Base-by-base conservation (phyloP, 2,888 invertebrate genomes). In the Phalangium opilio region DNA sequence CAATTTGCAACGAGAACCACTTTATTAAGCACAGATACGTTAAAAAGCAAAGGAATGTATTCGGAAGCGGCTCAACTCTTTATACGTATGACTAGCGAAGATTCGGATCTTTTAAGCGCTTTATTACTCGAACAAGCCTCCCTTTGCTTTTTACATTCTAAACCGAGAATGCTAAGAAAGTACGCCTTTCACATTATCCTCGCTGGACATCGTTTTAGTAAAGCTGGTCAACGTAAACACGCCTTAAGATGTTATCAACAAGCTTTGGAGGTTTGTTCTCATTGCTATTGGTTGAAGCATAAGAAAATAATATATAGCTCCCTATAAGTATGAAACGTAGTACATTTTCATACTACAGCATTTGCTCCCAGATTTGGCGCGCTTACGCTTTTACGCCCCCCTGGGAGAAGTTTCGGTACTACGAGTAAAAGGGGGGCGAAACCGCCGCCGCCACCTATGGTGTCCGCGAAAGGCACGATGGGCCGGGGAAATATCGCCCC, bases 101-200 rank as follows among this genome's bases (percentile, higher is more conserved):
- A 96, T 65, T 87, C 90, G n/a, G 95, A 96, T 69, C 70, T 98
- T 47, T 76, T 90, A 47, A 90, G 90, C 56, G 96, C 93, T 7
- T 71, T 98, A 62, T 69, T 96, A 46, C 70, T 96, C 43, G 96
- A 98, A 66, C 93, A 95, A 66, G 93, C 95, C 0, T 82, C 95
- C 0, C 82, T 90, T 61, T 89, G 90, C 64, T 96, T 89, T 64
- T 70, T 91, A 34, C 71, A 69, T 3, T 68, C 72, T 39, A 51
- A 51, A 35, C 72, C 73, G 8, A 71, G 75, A 14, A 71, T 75
- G 55, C 76, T 78, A 21, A 74, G 93, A 45, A 95, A 95, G 67
- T 93, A 89, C 65, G 86, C 93, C 14, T 91, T 96, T 67, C 91
- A 96, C 62, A 83, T 90, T 74, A 91, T 96, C 17, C 72, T 98